Evolutionary conservation across 2,113 vertebrate genomes (phyloP).

Genomic region (Pyrgilauda ruficollis): DNA sequence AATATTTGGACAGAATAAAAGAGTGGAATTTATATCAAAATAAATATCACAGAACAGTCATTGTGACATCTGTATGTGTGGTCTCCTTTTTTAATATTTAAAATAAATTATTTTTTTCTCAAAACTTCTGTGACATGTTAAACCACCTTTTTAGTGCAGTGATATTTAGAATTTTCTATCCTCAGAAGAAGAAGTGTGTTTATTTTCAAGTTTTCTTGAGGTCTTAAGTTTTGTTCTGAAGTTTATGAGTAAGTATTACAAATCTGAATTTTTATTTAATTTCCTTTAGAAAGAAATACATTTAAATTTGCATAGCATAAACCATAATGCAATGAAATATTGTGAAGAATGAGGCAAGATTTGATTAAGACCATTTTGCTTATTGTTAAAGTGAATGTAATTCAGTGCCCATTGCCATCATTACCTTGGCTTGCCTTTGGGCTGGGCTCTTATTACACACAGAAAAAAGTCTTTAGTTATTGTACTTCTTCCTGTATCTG

Average conservation of each 20-base stretch:
- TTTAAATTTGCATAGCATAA: background rate
- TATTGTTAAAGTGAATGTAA: background rate
- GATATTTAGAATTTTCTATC: background rate
- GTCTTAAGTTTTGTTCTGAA: background rate
- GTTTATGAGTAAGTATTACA: background rate
- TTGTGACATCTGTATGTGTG: background rate
- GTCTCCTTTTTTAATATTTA: background rate
- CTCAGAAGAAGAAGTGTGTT: background rate
- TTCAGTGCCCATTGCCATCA: background rate
- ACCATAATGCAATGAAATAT: background rate
- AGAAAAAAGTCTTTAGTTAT: background rate
- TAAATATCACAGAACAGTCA: background rate
- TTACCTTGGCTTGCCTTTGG: background rate
- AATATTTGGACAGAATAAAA: background rate
- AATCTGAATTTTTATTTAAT: background rate
- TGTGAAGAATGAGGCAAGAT: background rate
- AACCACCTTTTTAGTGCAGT: background rate
- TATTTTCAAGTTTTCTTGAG: background rate
- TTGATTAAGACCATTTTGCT: background rate
- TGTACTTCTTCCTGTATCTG: background rate
- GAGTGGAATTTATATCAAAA: background rate
- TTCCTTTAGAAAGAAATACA: background rate
- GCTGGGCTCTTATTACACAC: background rate
- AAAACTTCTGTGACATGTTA: background rate
- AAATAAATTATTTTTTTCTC: background rate